These are phyloP conservation scores for Drosophila jambulina DNA, from an alignment of 1,140 invertebrate genomes.

Conservation along the genomic window DNA sequence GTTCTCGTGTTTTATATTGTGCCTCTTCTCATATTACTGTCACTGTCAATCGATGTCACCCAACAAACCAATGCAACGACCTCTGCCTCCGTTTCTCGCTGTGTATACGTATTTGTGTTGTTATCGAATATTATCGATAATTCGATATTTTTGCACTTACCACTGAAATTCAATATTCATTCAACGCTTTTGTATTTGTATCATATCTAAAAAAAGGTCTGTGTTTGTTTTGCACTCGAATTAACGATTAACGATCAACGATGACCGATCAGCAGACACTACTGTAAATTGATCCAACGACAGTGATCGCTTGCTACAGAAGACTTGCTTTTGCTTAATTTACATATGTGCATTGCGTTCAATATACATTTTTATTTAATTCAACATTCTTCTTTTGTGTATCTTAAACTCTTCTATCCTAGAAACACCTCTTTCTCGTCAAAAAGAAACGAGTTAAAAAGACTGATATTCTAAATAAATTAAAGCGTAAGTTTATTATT, in stretches of 20 bases:
- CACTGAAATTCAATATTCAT: constrained; percentile 25
- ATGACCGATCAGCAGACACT: constrained; percentile 8
- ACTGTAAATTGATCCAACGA: constrained; percentile 13
- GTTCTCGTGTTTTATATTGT: constrained; percentile 40
- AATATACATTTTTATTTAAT: constrained; percentile 17
- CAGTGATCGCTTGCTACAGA: constrained; percentile 14
- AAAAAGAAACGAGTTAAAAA: constrained; percentile 38
- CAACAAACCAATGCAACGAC: constrained; percentile 42
- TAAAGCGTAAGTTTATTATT: constrained; percentile 34
- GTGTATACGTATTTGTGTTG: constrained; percentile 52
- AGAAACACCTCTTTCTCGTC: constrained; percentile 27
- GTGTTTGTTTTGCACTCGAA: constrained; percentile 39
- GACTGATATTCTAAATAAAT: constrained; percentile 29
- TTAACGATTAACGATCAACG: constrained; percentile 16
- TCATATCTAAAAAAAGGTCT: background rate
- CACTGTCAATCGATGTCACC: constrained; percentile 44
- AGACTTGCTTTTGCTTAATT: constrained; percentile 9
- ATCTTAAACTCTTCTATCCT: constrained; percentile 27
- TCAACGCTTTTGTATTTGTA: constrained; percentile 24
- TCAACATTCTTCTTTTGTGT: constrained; percentile 18
- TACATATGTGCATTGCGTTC: constrained; percentile 1
- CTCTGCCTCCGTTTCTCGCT: constrained; percentile 40
- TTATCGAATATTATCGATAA: constrained; percentile 36
- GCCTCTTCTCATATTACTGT: constrained; percentile 23
- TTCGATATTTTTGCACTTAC: constrained; percentile 29